These are phyloP conservation scores for Turdus rufiventris DNA, from an alignment of 2,113 vertebrate species.

Conservation along the genomic window DNA sequence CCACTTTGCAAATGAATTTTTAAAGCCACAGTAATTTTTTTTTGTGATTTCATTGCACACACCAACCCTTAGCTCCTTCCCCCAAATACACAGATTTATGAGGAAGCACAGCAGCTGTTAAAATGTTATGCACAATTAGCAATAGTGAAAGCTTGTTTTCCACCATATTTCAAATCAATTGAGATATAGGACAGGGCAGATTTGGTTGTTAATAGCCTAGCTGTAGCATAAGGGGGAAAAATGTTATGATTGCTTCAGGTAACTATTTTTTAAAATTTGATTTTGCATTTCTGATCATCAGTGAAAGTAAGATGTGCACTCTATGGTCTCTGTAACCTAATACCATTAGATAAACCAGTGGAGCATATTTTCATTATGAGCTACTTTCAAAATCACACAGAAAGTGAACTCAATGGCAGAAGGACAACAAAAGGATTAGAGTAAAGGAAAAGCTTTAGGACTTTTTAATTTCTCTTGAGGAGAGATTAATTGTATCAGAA, in stretches of 20 bases:
- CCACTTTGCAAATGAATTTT: constrained; percentile 8
- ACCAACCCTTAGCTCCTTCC: neutral
- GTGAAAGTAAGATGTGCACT: neutral
- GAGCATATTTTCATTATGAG: neutral
- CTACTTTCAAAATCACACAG: neutral
- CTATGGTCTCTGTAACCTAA: neutral
- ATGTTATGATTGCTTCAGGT: neutral
- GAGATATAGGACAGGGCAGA: neutral
- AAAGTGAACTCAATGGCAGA: neutral
- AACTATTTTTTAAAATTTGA: neutral
- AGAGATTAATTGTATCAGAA: neutral
- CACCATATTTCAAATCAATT: neutral
- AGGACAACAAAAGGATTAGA: constrained; percentile 4
- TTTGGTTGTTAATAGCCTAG: neutral
- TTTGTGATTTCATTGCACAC: neutral
- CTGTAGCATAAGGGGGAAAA: neutral
- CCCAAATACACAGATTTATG: neutral
- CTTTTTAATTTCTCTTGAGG: constrained; percentile 10
- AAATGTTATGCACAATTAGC: neutral
- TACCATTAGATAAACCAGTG: neutral
- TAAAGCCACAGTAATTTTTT: neutral
- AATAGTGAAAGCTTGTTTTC: neutral
- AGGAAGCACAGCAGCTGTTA: constrained; percentile 1
- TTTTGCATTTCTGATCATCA: neutral
- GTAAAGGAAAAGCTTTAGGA: neutral